A percentile compares a stretch with the other conserved stretches of the same genome.
Conservation (phyloP, 2,797 vertebrate species). For the Hirundo rustica region DNA sequence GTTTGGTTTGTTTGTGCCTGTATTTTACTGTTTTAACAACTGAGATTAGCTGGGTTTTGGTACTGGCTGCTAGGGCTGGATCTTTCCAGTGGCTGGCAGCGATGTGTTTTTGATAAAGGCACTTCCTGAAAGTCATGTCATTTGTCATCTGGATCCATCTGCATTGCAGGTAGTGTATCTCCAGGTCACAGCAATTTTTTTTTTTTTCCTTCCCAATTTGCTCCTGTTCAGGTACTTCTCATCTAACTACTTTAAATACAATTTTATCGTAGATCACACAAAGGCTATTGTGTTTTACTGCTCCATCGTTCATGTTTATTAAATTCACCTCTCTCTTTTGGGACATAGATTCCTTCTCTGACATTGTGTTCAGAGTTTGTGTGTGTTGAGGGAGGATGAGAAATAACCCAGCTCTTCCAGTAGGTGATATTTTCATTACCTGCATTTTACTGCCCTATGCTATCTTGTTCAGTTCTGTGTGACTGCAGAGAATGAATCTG, state of each 20-base stretch:
- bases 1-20: background rate
- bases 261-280: background rate
- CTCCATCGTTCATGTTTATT: background rate
- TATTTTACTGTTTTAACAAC: background rate
- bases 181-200: background rate
- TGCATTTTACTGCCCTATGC: background rate
- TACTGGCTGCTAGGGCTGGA: background rate
- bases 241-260: background rate
- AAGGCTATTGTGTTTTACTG: background rate
- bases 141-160: slow-evolving; percentile 45
- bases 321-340: background rate
- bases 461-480: background rate
- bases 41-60: background rate
- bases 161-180: slow-evolving; percentile 34
- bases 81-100: background rate
- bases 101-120: background rate
- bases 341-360: background rate
- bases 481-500: slow-evolving; percentile 1
- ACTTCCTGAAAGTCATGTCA: slow-evolving; percentile 24
- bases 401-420: background rate
- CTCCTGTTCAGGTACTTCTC: background rate
- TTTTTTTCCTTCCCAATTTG: background rate
- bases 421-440: slow-evolving; percentile 4
- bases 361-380: background rate
- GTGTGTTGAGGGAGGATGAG: background rate